phyloP scores from a whole-genome alignment of 2,888 invertebrate species.

The Xanthostigma xanthostigma region DNA sequence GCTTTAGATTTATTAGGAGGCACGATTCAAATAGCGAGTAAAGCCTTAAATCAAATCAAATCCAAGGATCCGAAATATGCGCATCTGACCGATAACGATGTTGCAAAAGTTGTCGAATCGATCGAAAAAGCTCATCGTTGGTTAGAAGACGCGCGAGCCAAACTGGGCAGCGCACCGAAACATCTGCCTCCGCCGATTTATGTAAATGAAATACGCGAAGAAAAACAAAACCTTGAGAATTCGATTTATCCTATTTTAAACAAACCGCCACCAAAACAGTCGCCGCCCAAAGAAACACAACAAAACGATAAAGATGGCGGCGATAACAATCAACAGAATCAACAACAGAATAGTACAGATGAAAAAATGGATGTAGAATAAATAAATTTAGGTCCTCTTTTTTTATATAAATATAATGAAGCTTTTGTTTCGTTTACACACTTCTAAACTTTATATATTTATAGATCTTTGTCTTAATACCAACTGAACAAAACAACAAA shows the following conservation, averaged over 20 bases:
- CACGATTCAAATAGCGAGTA: slow-evolving; percentile 64
- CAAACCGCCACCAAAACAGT: slow-evolving; percentile 78
- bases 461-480: too few relatives aligned
- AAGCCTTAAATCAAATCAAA: slow-evolving; percentile 58
- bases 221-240: slow-evolving; percentile 52
- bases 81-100: slow-evolving; percentile 69
- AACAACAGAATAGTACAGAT: slow-evolving; percentile 15
- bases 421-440: too few relatives aligned
- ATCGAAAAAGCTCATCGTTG: slow-evolving; percentile 61
- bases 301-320: slow-evolving; percentile 21
- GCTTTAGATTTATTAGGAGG: slow-evolving; percentile 70
- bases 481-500: too few relatives aligned
- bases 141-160: slow-evolving; percentile 62
- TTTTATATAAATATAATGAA: not conserved
- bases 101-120: slow-evolving; percentile 57
- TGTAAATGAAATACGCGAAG: slow-evolving; percentile 62
- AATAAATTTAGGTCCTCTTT: slow-evolving; percentile 9
- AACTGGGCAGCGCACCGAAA: slow-evolving; percentile 46
- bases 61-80: slow-evolving; percentile 56
- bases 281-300: slow-evolving; percentile 33
- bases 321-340: slow-evolving; percentile 20
- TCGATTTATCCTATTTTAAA: slow-evolving; percentile 62
- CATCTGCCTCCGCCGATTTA: slow-evolving; percentile 63
- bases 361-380: slow-evolving; percentile 33
- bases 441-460: too few relatives aligned